Conservation (phyloP, 2,888 invertebrate species). For the Apamea sordens region DNA sequence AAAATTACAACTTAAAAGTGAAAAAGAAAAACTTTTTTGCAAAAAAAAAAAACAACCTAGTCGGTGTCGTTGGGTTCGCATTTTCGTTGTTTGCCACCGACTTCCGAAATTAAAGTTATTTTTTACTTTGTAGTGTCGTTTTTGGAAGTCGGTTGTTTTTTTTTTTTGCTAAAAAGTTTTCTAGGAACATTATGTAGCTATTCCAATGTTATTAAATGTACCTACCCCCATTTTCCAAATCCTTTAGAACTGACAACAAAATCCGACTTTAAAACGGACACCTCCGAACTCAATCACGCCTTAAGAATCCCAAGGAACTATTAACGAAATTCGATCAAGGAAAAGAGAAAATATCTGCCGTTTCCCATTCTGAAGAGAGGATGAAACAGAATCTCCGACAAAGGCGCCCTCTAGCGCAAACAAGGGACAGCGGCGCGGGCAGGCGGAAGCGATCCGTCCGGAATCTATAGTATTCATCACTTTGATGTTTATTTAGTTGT, state of each 20-base stretch:
- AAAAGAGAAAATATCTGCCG: conserved; percentile 36
- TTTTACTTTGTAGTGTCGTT: too few relatives aligned
- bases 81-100: too few relatives aligned
- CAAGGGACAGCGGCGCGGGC: conserved; percentile 38
- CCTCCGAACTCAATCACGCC: conserved; percentile 20
- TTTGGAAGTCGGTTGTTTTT: too few relatives aligned
- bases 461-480: conserved; percentile 56
- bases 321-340: conserved; percentile 60
- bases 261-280: not conserved
- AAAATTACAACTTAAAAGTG: too few relatives aligned
- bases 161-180: too few relatives aligned
- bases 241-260: not conserved
- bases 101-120: too few relatives aligned
- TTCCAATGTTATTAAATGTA: not conserved
- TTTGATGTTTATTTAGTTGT: conserved; percentile 63
- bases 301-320: conserved; percentile 50
- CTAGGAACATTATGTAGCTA: not conserved
- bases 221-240: not conserved
- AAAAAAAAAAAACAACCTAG: too few relatives aligned
- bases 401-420: conserved; percentile 54
- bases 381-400: conserved; percentile 60
- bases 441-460: conserved; percentile 59
- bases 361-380: conserved; percentile 37
- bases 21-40: too few relatives aligned
- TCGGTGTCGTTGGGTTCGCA: too few relatives aligned